Conservation (phyloP, 2,888 invertebrate genomes). For the Girardia tigrina region DNA sequence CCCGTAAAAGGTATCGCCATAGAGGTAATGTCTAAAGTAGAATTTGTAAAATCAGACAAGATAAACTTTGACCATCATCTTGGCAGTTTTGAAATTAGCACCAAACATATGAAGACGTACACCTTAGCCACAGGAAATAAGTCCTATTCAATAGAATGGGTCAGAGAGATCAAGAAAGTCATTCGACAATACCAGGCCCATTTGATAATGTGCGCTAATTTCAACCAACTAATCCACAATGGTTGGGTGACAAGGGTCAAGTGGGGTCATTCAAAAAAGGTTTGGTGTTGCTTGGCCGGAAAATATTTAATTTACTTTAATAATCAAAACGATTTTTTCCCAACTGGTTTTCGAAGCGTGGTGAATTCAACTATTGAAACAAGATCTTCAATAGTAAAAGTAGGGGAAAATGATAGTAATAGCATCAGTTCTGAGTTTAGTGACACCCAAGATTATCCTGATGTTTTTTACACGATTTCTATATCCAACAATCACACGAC, state of each 20-base stretch:
- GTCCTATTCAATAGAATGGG: conserved; percentile 29
- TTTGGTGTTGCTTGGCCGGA: conserved; percentile 34
- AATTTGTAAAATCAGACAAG: not conserved
- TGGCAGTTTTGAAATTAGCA: not conserved
- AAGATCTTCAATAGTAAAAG: not conserved
- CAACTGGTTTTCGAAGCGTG: conserved; percentile 31
- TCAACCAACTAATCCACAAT: conserved; percentile 32
- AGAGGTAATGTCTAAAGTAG: not conserved
- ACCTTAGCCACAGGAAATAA: conserved; percentile 1
- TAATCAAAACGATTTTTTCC: conserved; percentile 26
- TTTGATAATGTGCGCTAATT: conserved; percentile 24
- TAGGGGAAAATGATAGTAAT: conserved; percentile 15
- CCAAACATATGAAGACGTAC: not conserved
- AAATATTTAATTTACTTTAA: conserved; percentile 34
- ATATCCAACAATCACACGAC: conserved; percentile 29
- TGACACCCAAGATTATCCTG: conserved; percentile 23
- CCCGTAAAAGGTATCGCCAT: conserved; percentile 34
- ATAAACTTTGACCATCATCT: not conserved
- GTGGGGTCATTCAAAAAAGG: conserved; percentile 35
- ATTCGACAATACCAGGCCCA: conserved; percentile 34
- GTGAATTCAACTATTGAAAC: not conserved
- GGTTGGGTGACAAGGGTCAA: conserved; percentile 37
- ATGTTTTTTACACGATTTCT: conserved; percentile 23
- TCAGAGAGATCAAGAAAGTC: conserved; percentile 26
- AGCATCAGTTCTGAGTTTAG: conserved; percentile 21